Evolutionary conservation across 2,797 vertebrate genomes (phyloP).

Genomic region (Enteromius afrohamiltoni): DNA sequence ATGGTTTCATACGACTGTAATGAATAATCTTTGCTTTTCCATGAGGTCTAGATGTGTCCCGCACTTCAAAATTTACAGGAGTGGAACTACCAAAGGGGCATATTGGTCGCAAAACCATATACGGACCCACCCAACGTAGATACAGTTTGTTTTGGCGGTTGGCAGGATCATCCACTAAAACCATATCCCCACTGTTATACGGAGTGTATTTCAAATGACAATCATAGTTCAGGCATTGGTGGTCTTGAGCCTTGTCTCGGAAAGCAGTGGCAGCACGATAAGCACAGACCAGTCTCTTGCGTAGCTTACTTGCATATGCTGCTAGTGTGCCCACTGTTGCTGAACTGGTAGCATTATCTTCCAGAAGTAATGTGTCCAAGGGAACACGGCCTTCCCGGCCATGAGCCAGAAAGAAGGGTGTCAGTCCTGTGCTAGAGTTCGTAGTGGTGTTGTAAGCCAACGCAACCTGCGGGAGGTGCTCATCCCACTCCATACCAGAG

Average conservation of each 20-base stretch:
- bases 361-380: not conserved
- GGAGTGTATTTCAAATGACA: too few species aligned
- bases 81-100: too few species aligned
- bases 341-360: too few species aligned
- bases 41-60: too few species aligned
- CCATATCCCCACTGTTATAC: conserved; percentile 5
- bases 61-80: too few species aligned
- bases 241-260: not conserved
- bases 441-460: conserved; percentile 42
- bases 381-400: conserved; percentile 18
- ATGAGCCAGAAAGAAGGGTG: not conserved
- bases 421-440: conserved; percentile 4
- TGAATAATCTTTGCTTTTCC: too few species aligned
- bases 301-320: not conserved
- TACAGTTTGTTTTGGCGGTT: conserved; percentile 19
- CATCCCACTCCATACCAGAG: conserved; percentile 18
- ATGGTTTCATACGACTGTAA: too few species aligned
- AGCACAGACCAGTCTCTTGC: not conserved
- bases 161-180: conserved; percentile 25
- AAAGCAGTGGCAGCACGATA: not conserved
- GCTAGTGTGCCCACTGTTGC: not conserved
- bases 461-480: conserved; percentile 41
- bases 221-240: not conserved
- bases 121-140: conserved; percentile 23
- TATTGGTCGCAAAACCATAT: too few species aligned